Conservation (phyloP, 2,888 invertebrate genomes). For the Lypha dubia region DNA sequence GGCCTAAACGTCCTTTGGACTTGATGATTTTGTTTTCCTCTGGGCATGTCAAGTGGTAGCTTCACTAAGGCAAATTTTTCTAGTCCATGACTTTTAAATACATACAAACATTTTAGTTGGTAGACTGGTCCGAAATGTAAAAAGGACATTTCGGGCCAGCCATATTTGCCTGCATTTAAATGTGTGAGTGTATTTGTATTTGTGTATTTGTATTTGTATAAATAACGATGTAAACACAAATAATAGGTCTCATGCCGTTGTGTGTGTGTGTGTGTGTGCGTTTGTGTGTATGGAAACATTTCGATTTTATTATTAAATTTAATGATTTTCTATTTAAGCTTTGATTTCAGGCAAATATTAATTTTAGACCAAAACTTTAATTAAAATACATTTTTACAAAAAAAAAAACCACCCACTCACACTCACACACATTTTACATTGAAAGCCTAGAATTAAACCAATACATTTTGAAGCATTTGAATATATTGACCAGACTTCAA, state of each 20-base stretch:
- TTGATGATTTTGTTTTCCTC: too few species aligned
- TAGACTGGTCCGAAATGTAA: too few species aligned
- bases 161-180: too few species aligned
- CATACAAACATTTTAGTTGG: too few species aligned
- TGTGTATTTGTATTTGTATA: background rate
- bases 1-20: too few species aligned
- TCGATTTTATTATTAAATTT: slow-evolving; percentile 53
- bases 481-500: slow-evolving; percentile 58
- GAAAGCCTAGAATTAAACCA: background rate
- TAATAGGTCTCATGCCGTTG: slow-evolving; percentile 24
- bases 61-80: too few species aligned
- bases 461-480: slow-evolving; percentile 14
- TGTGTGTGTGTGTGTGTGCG: background rate
- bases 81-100: too few species aligned
- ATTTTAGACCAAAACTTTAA: slow-evolving; percentile 58
- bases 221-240: background rate
- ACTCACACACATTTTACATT: background rate
- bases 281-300: background rate
- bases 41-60: too few species aligned
- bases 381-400: slow-evolving; percentile 39
- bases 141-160: too few species aligned
- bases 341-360: slow-evolving; percentile 70
- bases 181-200: background rate
- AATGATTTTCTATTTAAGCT: slow-evolving; percentile 43
- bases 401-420: background rate